These are phyloP conservation scores for Buphagus erythrorhynchus DNA, from an alignment of 2,797 vertebrate genomes.

Conservation along the genomic window DNA sequence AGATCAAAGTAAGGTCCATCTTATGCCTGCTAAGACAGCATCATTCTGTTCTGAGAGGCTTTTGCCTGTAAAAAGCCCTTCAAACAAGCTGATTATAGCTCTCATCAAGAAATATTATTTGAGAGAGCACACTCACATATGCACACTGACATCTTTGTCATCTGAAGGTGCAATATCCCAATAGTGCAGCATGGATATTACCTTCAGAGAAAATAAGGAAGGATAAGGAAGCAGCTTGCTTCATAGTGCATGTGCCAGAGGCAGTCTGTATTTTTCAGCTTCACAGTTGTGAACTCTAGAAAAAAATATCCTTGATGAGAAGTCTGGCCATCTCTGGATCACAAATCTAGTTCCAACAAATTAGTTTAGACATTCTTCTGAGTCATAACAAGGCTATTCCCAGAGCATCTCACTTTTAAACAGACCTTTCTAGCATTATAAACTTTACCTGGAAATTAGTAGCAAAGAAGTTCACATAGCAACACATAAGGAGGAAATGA, in stretches of 20 bases:
- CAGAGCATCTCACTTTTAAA: neutral
- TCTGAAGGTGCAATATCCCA: neutral
- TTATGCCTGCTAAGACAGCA: neutral
- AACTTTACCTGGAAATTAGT: neutral
- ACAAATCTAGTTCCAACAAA: neutral
- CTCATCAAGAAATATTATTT: neutral
- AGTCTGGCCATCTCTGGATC: neutral
- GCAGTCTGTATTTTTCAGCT: neutral
- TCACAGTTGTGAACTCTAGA: neutral
- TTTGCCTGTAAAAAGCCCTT: neutral
- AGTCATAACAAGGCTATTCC: neutral
- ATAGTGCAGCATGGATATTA: neutral
- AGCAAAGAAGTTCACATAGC: neutral
- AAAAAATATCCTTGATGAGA: neutral
- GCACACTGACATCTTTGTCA: neutral
- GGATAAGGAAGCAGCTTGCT: neutral
- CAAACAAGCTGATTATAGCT: neutral
- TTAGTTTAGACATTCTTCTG: neutral
- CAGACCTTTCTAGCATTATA: neutral
- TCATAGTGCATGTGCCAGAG: neutral
- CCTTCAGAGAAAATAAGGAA: neutral
- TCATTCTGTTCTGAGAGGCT: neutral
- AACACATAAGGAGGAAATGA: neutral
- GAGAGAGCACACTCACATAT: neutral
- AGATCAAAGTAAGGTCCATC: neutral